Percentiles rank a stretch among this genome's conserved stretches.
These are phyloP conservation scores for Odontothrips loti DNA, from an alignment of 2,888 invertebrate species.

Conservation along the genomic window DNA sequence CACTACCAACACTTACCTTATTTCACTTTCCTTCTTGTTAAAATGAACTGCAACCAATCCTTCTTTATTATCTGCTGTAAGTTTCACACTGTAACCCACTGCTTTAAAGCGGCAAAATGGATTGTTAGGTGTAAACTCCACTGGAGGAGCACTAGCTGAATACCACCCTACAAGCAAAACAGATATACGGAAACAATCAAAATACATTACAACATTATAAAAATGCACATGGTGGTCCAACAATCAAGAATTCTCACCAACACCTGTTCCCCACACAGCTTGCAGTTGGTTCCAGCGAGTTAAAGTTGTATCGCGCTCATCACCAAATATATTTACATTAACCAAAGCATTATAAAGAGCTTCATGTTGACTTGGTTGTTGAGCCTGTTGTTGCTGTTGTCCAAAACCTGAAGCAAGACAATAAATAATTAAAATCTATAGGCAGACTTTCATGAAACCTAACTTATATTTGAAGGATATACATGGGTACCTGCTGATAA, in stretches of 20 bases:
- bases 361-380: constrained; percentile 53
- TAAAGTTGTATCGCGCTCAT: constrained; percentile 89
- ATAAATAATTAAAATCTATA: constrained; percentile 29
- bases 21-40: constrained; percentile 73
- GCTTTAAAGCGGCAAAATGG: constrained; percentile 92
- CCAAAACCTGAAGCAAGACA: constrained; percentile 38
- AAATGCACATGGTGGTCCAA: background rate
- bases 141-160: constrained; percentile 67
- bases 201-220: background rate
- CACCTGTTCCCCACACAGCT: constrained; percentile 80
- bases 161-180: constrained; percentile 59
- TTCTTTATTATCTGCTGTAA: constrained; percentile 82
- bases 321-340: constrained; percentile 81
- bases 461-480: constrained; percentile 26
- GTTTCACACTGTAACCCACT: constrained; percentile 85
- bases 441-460: constrained; percentile 18
- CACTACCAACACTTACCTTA: constrained; percentile 55
- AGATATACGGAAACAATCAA: constrained; percentile 25
- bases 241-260: constrained; percentile 45
- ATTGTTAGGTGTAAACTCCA: constrained; percentile 83
- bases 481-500: background rate
- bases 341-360: constrained; percentile 70
- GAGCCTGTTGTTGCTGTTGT: constrained; percentile 38
- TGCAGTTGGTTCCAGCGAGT: constrained; percentile 95
- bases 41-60: constrained; percentile 84